Percentiles rank a stretch among this genome's conserved stretches.
Evolutionary conservation across 2,888 invertebrate genomes (phyloP).

Genomic region (Tipula lateralis): DNA sequence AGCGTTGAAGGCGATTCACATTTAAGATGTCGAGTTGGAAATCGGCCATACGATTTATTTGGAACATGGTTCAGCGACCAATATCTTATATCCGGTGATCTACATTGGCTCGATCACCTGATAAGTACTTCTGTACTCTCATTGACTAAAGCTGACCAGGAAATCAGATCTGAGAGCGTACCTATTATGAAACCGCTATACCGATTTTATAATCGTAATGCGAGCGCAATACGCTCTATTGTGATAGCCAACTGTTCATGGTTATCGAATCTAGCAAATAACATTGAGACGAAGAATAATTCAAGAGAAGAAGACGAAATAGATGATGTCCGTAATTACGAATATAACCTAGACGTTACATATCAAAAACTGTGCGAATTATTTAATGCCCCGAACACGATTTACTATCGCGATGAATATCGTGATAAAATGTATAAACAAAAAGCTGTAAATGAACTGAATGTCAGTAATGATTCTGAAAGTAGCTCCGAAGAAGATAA

Average conservation of each 20-base stretch:
- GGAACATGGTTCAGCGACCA: slow-evolving; percentile 85
- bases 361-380: not conserved
- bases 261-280: slow-evolving; percentile 39
- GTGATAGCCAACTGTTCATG: slow-evolving; percentile 67
- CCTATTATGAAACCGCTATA: slow-evolving; percentile 70
- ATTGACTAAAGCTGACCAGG: slow-evolving; percentile 79
- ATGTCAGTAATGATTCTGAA: slow-evolving; percentile 33
- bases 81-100: slow-evolving; percentile 72
- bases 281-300: slow-evolving; percentile 40
- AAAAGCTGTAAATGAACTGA: slow-evolving; percentile 36
- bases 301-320: slow-evolving; percentile 37
- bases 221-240: slow-evolving; percentile 70
- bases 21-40: slow-evolving; percentile 67
- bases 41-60: slow-evolving; percentile 82
- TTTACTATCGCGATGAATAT: slow-evolving; percentile 61
- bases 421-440: slow-evolving; percentile 41
- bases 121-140: slow-evolving; percentile 70
- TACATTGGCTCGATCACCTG: slow-evolving; percentile 73
- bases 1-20: slow-evolving; percentile 65
- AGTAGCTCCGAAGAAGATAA: slow-evolving; percentile 12
- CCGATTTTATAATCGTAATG: slow-evolving; percentile 73
- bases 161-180: slow-evolving; percentile 70
- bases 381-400: slow-evolving; percentile 41
- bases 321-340: not conserved
- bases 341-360: not conserved